These are phyloP conservation scores for Kryphioiulus occultus DNA, from an alignment of 2,888 invertebrate genomes.

Conservation along the genomic window DNA sequence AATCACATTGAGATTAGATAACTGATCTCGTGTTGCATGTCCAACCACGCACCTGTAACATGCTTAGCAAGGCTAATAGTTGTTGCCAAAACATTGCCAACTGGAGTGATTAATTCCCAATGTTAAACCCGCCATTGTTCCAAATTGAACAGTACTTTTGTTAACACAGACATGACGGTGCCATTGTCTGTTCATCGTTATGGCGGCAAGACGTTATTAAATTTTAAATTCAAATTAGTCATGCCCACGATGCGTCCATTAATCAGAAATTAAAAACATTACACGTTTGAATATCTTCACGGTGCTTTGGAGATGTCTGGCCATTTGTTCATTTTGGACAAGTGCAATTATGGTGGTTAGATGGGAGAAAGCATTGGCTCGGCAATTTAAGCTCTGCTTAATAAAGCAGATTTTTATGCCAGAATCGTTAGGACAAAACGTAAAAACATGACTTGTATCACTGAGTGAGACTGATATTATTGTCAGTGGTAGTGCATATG, in stretches of 20 bases:
- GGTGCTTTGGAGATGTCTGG: not conserved
- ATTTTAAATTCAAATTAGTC: conserved; percentile 33
- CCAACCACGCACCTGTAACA: not conserved
- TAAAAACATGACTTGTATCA: no score
- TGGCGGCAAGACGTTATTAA: conserved; percentile 15
- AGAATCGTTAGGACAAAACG: no score
- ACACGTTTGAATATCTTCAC: not conserved
- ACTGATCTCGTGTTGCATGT: not conserved
- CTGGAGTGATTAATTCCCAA: not conserved
- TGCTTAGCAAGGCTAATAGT: not conserved
- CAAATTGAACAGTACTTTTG: conserved; percentile 21
- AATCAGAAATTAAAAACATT: conserved; percentile 22
- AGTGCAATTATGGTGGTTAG: not conserved
- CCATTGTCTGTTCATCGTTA: conserved; percentile 19
- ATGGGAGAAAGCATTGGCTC: not conserved
- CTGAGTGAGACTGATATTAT: no score
- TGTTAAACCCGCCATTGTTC: not conserved
- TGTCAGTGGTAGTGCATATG: no score
- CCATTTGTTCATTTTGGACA: not conserved
- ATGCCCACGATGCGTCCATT: not conserved
- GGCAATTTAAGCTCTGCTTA: no score
- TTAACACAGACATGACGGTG: conserved; percentile 25
- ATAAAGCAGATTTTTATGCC: no score
- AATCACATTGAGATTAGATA: conserved; percentile 4
- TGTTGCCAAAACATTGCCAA: not conserved